Evolutionary conservation across 1,140 invertebrate genomes (phyloP).

Genomic region (Drosophila gunungcola): DNA sequence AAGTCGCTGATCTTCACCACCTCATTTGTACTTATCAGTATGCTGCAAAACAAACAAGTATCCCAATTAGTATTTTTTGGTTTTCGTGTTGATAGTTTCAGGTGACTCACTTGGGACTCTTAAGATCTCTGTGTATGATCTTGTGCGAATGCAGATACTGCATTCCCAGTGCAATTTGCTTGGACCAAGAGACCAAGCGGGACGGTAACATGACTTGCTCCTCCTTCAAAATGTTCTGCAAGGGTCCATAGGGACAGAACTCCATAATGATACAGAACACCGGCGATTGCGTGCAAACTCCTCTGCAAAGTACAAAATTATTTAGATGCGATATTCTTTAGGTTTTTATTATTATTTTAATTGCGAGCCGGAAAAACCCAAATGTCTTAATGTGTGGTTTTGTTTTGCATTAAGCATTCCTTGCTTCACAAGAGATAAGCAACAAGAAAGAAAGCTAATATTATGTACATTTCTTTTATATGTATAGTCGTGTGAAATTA

Average conservation of each 20-base stretch:
- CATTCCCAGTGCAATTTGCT: constrained; percentile 98
- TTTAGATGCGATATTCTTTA: not conserved
- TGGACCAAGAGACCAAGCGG: constrained; percentile 95
- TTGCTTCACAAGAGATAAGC: not conserved
- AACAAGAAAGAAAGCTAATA: not conserved
- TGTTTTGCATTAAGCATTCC: not conserved
- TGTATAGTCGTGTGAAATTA: no score
- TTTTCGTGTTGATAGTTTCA: not conserved
- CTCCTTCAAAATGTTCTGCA: constrained; percentile 95
- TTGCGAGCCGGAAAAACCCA: no score
- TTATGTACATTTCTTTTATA: no score
- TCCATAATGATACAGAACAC: constrained; percentile 99
- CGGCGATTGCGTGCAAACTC: constrained; percentile 96
- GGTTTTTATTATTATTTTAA: not conserved
- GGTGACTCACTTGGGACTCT: constrained; percentile 95
- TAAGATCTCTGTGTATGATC: constrained; percentile 98
- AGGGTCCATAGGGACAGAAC: constrained; percentile 97
- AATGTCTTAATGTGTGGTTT: not conserved
- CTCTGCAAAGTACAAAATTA: constrained; percentile 86
- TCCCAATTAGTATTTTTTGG: not conserved
- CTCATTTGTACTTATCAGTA: constrained; percentile 95
- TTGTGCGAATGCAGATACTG: constrained; percentile 97
- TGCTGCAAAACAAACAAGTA: constrained; percentile 86
- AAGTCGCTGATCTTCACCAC: constrained; percentile 99
- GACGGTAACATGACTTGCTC: constrained; percentile 92